Evolutionary conservation across 2,797 vertebrate species (phyloP).

Genomic region (Bothrops alternatus): DNA sequence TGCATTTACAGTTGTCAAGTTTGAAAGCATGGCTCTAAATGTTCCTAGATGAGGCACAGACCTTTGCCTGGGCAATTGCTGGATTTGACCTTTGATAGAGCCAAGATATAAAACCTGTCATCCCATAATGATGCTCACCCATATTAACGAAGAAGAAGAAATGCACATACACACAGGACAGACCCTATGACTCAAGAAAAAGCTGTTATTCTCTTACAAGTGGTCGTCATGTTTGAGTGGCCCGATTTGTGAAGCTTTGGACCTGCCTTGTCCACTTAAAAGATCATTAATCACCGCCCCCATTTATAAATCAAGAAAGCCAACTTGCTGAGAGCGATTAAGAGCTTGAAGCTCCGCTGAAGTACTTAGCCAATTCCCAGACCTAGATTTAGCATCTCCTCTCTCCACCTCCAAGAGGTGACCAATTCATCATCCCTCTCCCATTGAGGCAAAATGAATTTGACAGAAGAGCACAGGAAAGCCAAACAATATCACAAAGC

Average conservation of each 20-base stretch:
- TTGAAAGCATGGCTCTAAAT: neutral
- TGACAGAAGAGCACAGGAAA: constrained; percentile 81
- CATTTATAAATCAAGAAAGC: constrained; percentile 96
- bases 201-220: constrained; percentile 73
- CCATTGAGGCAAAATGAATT: constrained; percentile 78
- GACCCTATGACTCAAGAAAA: constrained; percentile 71
- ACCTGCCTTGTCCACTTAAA: constrained; percentile 94
- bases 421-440: constrained; percentile 94
- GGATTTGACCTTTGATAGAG: neutral
- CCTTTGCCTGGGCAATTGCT: neutral
- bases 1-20: neutral
- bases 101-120: constrained; percentile 21
- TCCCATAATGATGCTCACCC: constrained; percentile 58
- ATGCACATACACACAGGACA: constrained; percentile 48
- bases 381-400: constrained; percentile 82
- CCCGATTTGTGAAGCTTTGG: constrained; percentile 75
- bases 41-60: no score
- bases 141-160: neutral
- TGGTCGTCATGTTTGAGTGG: constrained; percentile 80
- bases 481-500: constrained; percentile 77
- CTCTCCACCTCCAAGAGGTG: constrained; percentile 74
- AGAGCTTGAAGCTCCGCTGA: constrained; percentile 85
- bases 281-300: constrained; percentile 93
- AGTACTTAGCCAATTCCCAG: constrained; percentile 98
- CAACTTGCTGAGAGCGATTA: constrained; percentile 82